phyloP scores from a whole-genome alignment of 2,797 vertebrate species.

The Cynopterus sphinx region DNA sequence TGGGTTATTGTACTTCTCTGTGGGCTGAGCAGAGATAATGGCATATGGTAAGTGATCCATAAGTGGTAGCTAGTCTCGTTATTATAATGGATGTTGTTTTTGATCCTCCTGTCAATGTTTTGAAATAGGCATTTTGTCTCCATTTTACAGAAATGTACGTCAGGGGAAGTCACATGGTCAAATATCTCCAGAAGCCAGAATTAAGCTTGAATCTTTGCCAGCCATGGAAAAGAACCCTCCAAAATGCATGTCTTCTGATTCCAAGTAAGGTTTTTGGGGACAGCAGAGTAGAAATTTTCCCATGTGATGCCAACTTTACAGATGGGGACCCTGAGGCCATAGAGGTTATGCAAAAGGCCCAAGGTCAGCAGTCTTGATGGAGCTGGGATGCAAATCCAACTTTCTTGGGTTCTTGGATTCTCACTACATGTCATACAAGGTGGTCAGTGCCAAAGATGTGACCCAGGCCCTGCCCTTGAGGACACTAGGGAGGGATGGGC shows the following conservation, averaged over 20 bases:
- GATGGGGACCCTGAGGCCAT: neutral
- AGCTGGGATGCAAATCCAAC: neutral
- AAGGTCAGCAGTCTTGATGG: neutral
- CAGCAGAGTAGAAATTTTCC: neutral
- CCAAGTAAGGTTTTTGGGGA: neutral
- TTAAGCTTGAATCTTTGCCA: neutral
- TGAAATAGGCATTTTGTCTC: neutral
- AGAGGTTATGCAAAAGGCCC: neutral
- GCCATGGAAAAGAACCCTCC: neutral
- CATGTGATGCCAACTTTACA: neutral
- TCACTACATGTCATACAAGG: neutral
- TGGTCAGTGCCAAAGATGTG: neutral
- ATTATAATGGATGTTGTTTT: neutral
- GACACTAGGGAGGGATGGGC: neutral
- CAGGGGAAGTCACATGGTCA: neutral
- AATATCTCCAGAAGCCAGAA: neutral
- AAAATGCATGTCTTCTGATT: neutral
- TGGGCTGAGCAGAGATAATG: neutral
- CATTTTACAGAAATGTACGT: neutral
- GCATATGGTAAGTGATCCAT: neutral
- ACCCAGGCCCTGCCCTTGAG: neutral
- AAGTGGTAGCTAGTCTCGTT: neutral
- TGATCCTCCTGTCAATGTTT: neutral
- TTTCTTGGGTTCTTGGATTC: neutral
- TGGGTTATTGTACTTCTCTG: neutral